Conservation (phyloP, 2,888 invertebrate species). For the Patella depressa region DNA sequence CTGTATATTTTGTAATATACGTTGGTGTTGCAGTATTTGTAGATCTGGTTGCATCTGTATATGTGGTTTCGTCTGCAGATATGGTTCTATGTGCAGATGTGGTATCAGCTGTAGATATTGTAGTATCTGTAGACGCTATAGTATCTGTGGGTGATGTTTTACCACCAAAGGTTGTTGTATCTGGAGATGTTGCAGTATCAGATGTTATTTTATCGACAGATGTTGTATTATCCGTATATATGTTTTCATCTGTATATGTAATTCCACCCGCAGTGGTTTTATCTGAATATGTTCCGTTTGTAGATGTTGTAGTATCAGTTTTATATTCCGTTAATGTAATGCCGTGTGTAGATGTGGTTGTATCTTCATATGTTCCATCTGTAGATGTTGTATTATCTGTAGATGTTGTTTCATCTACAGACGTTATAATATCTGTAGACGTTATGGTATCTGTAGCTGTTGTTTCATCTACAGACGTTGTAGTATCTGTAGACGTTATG, state of each 20-base stretch:
- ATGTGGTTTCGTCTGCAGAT: not conserved
- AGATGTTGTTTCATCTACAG: not conserved
- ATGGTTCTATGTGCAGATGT: not conserved
- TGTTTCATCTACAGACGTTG: not conserved
- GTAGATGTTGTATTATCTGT: not conserved
- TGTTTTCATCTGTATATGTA: not conserved
- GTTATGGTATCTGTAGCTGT: too few species aligned
- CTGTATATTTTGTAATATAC: too few species aligned
- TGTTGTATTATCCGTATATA: not conserved
- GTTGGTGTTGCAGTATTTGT: not conserved
- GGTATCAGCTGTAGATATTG: not conserved
- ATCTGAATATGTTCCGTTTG: not conserved
- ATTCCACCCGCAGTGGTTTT: not conserved
- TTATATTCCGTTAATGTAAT: too few species aligned
- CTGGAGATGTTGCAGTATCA: not conserved
- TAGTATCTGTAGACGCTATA: too few species aligned
- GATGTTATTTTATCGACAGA: not conserved
- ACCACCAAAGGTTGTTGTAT: not conserved
- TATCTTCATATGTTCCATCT: not conserved
- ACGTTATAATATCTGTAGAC: not conserved
- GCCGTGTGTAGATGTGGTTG: too few species aligned
- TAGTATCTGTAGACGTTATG: not conserved
- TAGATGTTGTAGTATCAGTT: not conserved
- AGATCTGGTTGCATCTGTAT: not conserved
- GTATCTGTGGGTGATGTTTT: not conserved